phyloP scores from a whole-genome alignment of 2,113 vertebrate species.

The Anthoscopus minutus region DNA sequence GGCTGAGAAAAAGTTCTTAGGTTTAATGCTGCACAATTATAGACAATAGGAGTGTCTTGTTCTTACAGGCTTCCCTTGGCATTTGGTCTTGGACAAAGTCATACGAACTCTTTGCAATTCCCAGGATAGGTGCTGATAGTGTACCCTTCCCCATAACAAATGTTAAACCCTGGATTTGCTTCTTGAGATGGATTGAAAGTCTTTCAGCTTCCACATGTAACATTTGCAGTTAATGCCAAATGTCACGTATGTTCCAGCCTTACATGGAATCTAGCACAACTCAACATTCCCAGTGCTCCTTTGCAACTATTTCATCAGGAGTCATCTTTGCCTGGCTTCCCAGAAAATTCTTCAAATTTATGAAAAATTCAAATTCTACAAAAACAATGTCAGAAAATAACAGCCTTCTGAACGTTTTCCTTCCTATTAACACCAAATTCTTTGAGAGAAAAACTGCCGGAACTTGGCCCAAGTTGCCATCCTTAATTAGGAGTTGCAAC shows the following conservation, averaged over 20 bases:
- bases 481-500: background rate
- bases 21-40: background rate
- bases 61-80: background rate
- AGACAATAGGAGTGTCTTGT: background rate
- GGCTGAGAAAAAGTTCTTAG: background rate
- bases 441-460: background rate
- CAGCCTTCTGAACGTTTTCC: background rate
- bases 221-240: background rate
- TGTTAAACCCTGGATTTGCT: background rate
- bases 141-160: accelerated
- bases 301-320: background rate
- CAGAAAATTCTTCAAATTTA: background rate
- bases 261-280: background rate
- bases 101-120: background rate
- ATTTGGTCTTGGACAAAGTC: background rate
- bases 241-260: background rate
- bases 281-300: background rate
- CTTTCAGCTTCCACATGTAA: background rate
- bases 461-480: background rate
- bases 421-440: background rate
- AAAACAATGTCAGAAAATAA: background rate
- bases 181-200: background rate
- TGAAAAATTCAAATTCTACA: background rate
- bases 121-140: background rate
- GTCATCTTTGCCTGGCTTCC: background rate